phyloP scores from a whole-genome alignment of 2,888 invertebrate species.

The Glaucopsyche alexis region DNA sequence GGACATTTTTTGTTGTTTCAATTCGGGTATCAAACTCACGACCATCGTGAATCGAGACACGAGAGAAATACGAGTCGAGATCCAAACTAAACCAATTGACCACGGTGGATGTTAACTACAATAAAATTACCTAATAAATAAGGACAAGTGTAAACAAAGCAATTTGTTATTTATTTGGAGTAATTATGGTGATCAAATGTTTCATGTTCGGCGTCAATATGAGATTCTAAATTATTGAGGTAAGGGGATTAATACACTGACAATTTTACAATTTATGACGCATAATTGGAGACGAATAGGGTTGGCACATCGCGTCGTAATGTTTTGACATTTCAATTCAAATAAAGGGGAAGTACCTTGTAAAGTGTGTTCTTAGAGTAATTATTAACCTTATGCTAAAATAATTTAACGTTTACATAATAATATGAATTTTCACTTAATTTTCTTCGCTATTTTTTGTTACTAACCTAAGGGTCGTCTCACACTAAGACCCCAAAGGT shows the following conservation, averaged over 20 bases:
- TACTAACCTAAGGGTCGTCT: too few species aligned
- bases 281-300: slow-evolving; percentile 10
- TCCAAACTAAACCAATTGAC: too few species aligned
- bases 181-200: slow-evolving; percentile 30
- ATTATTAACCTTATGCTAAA: background rate
- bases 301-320: background rate
- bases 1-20: too few species aligned
- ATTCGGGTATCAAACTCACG: too few species aligned
- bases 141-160: background rate
- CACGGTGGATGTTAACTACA: too few species aligned
- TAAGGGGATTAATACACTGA: background rate
- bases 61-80: too few species aligned
- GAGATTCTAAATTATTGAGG: slow-evolving; percentile 4
- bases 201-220: slow-evolving; percentile 14
- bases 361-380: background rate
- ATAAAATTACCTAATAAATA: background rate
- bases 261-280: slow-evolving; percentile 23
- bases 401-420: too few species aligned
- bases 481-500: too few species aligned
- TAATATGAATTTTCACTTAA: too few species aligned
- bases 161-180: slow-evolving; percentile 18
- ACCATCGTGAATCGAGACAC: too few species aligned
- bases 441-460: too few species aligned
- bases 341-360: background rate
- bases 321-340: background rate